Evolutionary conservation across 2,797 vertebrate species (phyloP).

Genomic region (Dendrocincla fuliginosa): DNA sequence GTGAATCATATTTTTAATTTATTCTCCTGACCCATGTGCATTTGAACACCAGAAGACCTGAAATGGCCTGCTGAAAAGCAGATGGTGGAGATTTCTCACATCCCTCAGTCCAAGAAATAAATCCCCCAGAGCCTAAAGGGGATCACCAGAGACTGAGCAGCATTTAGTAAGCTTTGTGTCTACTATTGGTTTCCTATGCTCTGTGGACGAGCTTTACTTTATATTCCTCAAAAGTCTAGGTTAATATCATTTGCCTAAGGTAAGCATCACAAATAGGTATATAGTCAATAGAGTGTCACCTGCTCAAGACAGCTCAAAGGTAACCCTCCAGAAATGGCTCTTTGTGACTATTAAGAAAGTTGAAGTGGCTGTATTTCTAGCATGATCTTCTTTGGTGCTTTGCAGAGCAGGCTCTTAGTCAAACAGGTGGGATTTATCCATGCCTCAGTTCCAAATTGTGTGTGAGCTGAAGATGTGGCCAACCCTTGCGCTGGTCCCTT

Average conservation of each 20-base stretch:
- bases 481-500: not conserved
- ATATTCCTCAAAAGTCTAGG: not conserved
- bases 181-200: not conserved
- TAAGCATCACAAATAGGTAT: not conserved
- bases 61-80: not conserved
- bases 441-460: not conserved
- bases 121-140: not conserved
- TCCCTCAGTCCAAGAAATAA: not conserved
- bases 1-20: not conserved
- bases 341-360: not conserved
- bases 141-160: not conserved
- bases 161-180: not conserved
- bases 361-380: not conserved
- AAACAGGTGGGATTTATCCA: not conserved
- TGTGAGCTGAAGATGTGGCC: not conserved
- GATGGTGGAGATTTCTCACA: not conserved
- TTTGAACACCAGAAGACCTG: not conserved
- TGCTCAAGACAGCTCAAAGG: not conserved
- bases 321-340: not conserved
- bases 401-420: not conserved
- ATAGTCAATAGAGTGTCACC: not conserved
- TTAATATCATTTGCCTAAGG: not conserved
- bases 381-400: not conserved
- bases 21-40: not conserved
- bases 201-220: not conserved